Evolutionary conservation across 1,140 invertebrate genomes (phyloP).

Genomic region (Papilio glaucus): DNA sequence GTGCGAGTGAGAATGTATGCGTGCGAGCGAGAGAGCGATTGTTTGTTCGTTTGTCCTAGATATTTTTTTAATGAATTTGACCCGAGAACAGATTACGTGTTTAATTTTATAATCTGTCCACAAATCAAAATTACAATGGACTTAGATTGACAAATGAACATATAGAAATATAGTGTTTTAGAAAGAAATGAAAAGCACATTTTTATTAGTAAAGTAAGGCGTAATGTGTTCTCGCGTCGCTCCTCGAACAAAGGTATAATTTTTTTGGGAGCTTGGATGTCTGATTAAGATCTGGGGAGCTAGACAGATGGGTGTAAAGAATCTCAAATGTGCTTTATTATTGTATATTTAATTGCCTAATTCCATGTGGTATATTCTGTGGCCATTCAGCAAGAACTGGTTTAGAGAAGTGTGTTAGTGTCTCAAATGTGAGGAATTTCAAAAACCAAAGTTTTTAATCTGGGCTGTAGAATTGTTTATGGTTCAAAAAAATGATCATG

Average conservation of each 20-base stretch:
- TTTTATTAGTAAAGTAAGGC: background rate
- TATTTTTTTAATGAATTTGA: slow-evolving; percentile 25
- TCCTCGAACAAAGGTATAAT: slow-evolving; percentile 10
- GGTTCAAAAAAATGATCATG: background rate
- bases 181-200: too few relatives aligned
- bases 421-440: too few relatives aligned
- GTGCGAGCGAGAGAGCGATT: slow-evolving; percentile 41
- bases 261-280: slow-evolving; percentile 20
- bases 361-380: slow-evolving; percentile 17
- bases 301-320: slow-evolving; percentile 33
- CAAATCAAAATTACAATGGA: background rate
- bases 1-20: slow-evolving; percentile 41
- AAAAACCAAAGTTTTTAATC: too few relatives aligned
- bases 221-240: slow-evolving; percentile 14
- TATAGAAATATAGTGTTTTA: too few relatives aligned
- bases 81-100: slow-evolving; percentile 10
- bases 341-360: slow-evolving; percentile 35
- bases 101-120: background rate
- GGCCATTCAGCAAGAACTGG: background rate
- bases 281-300: background rate
- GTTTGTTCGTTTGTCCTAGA: slow-evolving; percentile 40
- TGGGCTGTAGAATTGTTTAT: too few relatives aligned
- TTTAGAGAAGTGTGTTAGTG: too few relatives aligned
- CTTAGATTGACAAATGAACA: too few relatives aligned
- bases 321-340: slow-evolving; percentile 42